A percentile compares a stretch with the other conserved stretches of the same genome.
Conservation (phyloP, 2,888 invertebrate genomes). For the Perithous albicinctus region DNA sequence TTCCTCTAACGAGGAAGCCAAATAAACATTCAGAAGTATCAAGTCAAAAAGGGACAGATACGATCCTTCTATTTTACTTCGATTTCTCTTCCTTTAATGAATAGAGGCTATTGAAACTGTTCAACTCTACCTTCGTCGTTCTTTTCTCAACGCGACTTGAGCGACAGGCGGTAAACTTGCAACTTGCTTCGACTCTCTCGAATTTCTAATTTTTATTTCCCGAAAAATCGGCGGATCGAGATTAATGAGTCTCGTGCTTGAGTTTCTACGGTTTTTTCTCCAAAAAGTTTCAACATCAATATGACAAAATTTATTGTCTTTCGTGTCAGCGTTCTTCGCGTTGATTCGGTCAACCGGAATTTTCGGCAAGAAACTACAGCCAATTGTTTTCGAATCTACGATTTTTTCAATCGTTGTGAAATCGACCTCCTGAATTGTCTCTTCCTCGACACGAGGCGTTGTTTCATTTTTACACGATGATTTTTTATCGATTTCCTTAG, state of each 20-base stretch:
- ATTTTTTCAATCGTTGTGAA: slow-evolving; percentile 36
- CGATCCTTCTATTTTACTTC: background rate
- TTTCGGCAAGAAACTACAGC: slow-evolving; percentile 65
- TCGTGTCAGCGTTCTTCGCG: slow-evolving; percentile 29
- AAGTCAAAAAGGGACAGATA: background rate
- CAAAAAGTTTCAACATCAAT: slow-evolving; percentile 61
- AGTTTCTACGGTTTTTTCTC: slow-evolving; percentile 69
- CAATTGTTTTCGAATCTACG: background rate
- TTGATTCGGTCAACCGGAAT: slow-evolving; percentile 59
- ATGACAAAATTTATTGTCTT: background rate
- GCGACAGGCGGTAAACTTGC: slow-evolving; percentile 75
- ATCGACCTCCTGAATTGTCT: slow-evolving; percentile 68
- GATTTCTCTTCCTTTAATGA: slow-evolving; percentile 8
- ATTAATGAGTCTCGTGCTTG: slow-evolving; percentile 70
- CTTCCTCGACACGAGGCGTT: slow-evolving; percentile 64
- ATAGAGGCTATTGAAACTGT: background rate
- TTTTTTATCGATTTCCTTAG: slow-evolving; percentile 14
- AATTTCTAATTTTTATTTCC: slow-evolving; percentile 24
- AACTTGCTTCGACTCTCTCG: slow-evolving; percentile 43
- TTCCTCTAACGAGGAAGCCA: no score
- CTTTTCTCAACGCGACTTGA: slow-evolving; percentile 31
- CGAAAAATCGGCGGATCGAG: slow-evolving; percentile 63
- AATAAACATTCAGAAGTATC: no score
- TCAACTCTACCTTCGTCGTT: slow-evolving; percentile 67
- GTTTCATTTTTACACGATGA: slow-evolving; percentile 30